phyloP scores from a whole-genome alignment of 1,140 invertebrate species.

The Drosophila erecta region DNA sequence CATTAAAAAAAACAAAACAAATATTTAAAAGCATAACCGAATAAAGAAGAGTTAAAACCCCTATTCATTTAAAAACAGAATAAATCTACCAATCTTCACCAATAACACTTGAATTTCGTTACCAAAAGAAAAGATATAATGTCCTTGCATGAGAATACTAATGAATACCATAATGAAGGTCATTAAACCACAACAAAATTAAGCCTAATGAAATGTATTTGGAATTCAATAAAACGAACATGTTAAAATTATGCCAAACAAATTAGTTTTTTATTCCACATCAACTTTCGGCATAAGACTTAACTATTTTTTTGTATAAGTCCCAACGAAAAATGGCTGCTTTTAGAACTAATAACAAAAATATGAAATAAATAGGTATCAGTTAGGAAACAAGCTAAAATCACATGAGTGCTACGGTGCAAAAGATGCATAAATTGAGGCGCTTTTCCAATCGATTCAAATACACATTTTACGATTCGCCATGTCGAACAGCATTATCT shows the following conservation, averaged over 20 bases:
- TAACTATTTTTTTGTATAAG: constrained; percentile 72
- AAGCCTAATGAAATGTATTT: constrained; percentile 74
- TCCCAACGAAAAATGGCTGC: constrained; percentile 63
- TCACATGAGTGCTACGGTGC: constrained; percentile 70
- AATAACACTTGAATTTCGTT: constrained; percentile 22
- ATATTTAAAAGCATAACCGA: constrained; percentile 15
- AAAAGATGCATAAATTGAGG: constrained; percentile 26
- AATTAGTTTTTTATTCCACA: constrained; percentile 34
- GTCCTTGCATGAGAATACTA: constrained; percentile 27
- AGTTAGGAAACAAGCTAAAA: constrained; percentile 75
- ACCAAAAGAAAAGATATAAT: constrained; percentile 8
- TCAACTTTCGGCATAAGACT: constrained; percentile 57
- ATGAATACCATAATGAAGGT: constrained; percentile 45
- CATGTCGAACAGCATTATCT: constrained; percentile 38
- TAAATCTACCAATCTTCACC: not conserved
- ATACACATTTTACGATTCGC: not conserved
- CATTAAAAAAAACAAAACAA: constrained; percentile 15
- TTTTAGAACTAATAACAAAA: constrained; percentile 64
- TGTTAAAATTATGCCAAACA: constrained; percentile 70
- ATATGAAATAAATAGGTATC: constrained; percentile 66
- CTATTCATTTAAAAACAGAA: constrained; percentile 23
- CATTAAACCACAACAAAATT: constrained; percentile 45
- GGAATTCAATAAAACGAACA: constrained; percentile 78
- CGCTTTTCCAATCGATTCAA: constrained; percentile 4
- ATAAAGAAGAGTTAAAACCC: constrained; percentile 2